Base-by-base conservation (phyloP, 2,113 vertebrate species). In the Balaenoptera acutorostrata region DNA sequence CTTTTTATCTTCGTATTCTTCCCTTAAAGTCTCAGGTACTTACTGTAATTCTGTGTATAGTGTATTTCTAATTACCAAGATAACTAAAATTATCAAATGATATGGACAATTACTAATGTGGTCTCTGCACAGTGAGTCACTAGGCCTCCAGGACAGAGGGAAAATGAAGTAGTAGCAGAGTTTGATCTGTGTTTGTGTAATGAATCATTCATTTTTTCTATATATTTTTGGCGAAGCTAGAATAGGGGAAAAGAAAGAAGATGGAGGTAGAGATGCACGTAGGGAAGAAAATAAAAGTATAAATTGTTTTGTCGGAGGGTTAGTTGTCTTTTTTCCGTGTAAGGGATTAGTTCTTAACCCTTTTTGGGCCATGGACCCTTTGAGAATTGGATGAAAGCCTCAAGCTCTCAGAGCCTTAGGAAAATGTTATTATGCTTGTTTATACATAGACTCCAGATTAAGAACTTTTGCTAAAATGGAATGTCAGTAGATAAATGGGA, bases 1-100 rank as follows among this genome's bases (percentile, higher is more conserved):
- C 75, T 90, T 88, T 5, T 82, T 44, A 78, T 72, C n/a, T 95
- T 96, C 85, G 59, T 93, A 89, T 78, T 95, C 41, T 86, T 90
- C 69, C 86, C 72, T 97, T 94, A 93, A 85, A 96, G 46, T 96
- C 49, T 90, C 31, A 89, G 74, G 20, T 78, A 84, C n/a, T 95
- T 95, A 83, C 64, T 94, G 39, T 95, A 82, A 88, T 74, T 96
- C 39, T 93, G 6, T 71, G 27, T 95, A 29, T 78, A 89, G 25
- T 71, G 25, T 97, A 66, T 96, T 96, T 95, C 90, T 92, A 55
- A 71, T 94, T 80, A 92, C 78, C 33, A 69, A 61, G 29, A 75
- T 25, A 52, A 68, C 55, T 95, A 59, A 90, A 90, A 77, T 92
- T 69, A 84, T 75, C n/a, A 44, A 80, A 25, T 95, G 25, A 90